phyloP scores from a whole-genome alignment of 2,888 invertebrate genomes.

The Lasioglossum morio region DNA sequence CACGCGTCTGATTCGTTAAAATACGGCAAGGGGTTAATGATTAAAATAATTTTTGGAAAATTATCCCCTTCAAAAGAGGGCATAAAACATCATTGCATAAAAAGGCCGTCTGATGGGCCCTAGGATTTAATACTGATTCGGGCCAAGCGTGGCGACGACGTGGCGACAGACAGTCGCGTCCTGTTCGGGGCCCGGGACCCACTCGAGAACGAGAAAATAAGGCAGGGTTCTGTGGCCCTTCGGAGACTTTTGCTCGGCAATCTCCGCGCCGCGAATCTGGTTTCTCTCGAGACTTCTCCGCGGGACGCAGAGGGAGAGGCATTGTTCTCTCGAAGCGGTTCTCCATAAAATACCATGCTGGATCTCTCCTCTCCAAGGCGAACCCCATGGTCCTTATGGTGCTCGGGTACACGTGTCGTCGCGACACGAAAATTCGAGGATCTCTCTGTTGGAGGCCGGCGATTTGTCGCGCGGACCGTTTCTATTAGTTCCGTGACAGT shows the following conservation, averaged over 20 bases:
- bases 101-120: too few relatives aligned
- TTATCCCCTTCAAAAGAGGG: too few relatives aligned
- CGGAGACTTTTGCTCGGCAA: slow-evolving; percentile 15
- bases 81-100: too few relatives aligned
- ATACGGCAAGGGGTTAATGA: too few relatives aligned
- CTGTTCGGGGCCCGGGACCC: background rate
- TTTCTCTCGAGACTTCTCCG: slow-evolving; percentile 43
- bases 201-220: slow-evolving; percentile 18
- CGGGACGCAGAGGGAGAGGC: background rate
- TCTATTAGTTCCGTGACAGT: background rate
- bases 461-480: background rate
- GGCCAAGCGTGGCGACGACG: background rate
- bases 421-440: background rate
- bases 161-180: slow-evolving; percentile 11
- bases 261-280: slow-evolving; percentile 56
- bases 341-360: slow-evolving; percentile 26
- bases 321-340: slow-evolving; percentile 44
- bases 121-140: background rate
- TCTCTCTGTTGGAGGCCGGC: background rate
- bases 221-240: slow-evolving; percentile 2
- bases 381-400: background rate
- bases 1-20: too few relatives aligned
- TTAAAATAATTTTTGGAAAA: too few relatives aligned
- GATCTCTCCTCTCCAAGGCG: background rate
- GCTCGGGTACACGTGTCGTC: background rate